Base-by-base conservation (phyloP, 1,140 invertebrate species). In the Panagrolaimus sp. region DNA sequence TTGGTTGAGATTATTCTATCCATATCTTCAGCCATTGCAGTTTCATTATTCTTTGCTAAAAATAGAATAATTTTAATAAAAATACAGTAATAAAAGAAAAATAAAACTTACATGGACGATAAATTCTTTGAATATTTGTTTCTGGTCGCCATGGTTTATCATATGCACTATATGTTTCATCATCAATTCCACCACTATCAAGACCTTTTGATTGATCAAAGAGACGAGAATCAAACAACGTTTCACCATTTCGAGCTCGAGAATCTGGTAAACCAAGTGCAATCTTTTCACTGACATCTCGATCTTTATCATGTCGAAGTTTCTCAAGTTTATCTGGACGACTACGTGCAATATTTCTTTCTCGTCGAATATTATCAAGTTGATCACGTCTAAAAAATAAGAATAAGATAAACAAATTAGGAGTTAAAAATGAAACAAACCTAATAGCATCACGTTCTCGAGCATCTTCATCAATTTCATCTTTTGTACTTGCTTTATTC, bases 211-310 rank as follows among this genome's bases (percentile, higher is more conserved):
- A 77, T 73, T 93, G 93, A 81, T 98, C 96, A 83, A 98, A 97
- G 3, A 99, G 86, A 63, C 96, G 86, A 78, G 95, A 91, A 86
- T 98, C 96, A 84, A 97, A 99, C 83, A 95, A 90, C 79, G 93
- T 93, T 4, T 93, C 91, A 0, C 75, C 73, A 44, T 43, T 46
- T 14, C 15, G 72, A n/a, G 69, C 73, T 6, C 74, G 68, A n/a
- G 78, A 64, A 71, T 83, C 81, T 0, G 96, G 96, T 83, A 98
- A 84, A 5, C 95, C 96, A 6, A 99, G 86, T 0, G 96, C 96
- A 79, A 99, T 98, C 86, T 98, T 93, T 83, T 99, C 96, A 71
- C 92, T 96, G 68, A 99, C 96, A 83, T 99, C 96, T 26, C 96
- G 88, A 77, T 99, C 96, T 4, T 93, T 87, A 78, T 97, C 92